Base-by-base conservation (phyloP, 2,113 vertebrate genomes). In the Haliaeetus leucogaster region DNA sequence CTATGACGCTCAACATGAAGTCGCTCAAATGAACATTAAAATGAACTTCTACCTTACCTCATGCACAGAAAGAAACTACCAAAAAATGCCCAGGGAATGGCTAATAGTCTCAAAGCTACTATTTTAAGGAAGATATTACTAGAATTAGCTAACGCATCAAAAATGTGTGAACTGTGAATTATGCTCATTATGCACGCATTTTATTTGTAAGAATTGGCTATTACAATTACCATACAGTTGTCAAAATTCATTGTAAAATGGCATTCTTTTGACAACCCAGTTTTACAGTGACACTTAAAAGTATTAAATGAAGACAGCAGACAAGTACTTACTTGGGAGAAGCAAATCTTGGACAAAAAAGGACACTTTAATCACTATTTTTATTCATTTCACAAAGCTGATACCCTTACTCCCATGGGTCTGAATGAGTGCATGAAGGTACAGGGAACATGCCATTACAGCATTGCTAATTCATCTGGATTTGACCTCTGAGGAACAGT, bases 401-500 rank as follows among this genome's bases (percentile, higher is more conserved):
- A 67, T 67, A 86, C 36, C 14, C 66, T 77, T 93, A 70, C 23
- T 94, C 77, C 56, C 50, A 70, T 23, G 30, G 52, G 63, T 88
- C 71, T 70, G 90, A 77, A 86, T 36, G 83, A 70, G 25, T 71
- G 78, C 89, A 40, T 59, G 90, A 94, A 93, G 13, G 40, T 82
- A 96, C 47, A 82, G 88, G 87, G 89, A 97, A 93, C 40, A 56
- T 47, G 82, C 90, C 95, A 97, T 59, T 92, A 84, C 36, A 95
- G 91, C 87, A 95, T 65, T 90, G 87, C 95, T 95, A 96, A 97
- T 97, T 94, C 29, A 1, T 85, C 67, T 91, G 79, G 86, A 61
- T 97, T 40, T 96, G 96, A 97, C 97, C 98, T 98, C 95, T 48
- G 50, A 97, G 96, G 97, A 97, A 74, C 71, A 95, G 95, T 90